Conservation (phyloP, 2,888 invertebrate genomes). For the Mycalesis mineus region DNA sequence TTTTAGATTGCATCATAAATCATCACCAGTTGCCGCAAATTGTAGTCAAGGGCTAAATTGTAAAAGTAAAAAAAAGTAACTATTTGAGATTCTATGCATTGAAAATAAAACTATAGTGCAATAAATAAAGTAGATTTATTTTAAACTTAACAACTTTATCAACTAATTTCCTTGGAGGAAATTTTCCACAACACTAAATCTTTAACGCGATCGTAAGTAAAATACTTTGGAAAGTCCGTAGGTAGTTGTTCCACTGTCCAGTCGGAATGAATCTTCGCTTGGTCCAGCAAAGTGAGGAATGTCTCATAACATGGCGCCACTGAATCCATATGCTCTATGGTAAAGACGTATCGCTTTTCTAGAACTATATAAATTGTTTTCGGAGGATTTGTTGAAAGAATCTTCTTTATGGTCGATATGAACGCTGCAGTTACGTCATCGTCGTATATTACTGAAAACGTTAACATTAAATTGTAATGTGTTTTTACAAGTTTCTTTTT, state of each 20-base stretch:
- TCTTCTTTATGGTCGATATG: slow-evolving; percentile 82
- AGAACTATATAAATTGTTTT: slow-evolving; percentile 85
- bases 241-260: slow-evolving; percentile 81
- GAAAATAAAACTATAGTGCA: neutral
- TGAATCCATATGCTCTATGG: slow-evolving; percentile 86
- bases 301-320: slow-evolving; percentile 93
- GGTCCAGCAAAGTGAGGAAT: slow-evolving; percentile 81
- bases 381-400: slow-evolving; percentile 78
- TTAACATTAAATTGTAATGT: neutral
- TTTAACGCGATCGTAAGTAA: slow-evolving; percentile 87
- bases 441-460: slow-evolving; percentile 88
- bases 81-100: too few species aligned
- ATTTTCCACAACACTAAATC: slow-evolving; percentile 87
- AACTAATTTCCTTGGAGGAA: slow-evolving; percentile 43
- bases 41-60: too few species aligned
- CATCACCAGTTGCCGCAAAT: too few species aligned
- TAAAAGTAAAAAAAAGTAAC: too few species aligned
- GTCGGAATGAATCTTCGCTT: slow-evolving; percentile 63
- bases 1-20: too few species aligned
- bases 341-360: slow-evolving; percentile 93
- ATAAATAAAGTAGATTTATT: neutral
- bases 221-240: slow-evolving; percentile 87
- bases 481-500: too few species aligned
- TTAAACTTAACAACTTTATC: neutral
- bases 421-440: slow-evolving; percentile 89